Conservation (phyloP, 2,888 invertebrate species). For the Rosalia funebris region DNA sequence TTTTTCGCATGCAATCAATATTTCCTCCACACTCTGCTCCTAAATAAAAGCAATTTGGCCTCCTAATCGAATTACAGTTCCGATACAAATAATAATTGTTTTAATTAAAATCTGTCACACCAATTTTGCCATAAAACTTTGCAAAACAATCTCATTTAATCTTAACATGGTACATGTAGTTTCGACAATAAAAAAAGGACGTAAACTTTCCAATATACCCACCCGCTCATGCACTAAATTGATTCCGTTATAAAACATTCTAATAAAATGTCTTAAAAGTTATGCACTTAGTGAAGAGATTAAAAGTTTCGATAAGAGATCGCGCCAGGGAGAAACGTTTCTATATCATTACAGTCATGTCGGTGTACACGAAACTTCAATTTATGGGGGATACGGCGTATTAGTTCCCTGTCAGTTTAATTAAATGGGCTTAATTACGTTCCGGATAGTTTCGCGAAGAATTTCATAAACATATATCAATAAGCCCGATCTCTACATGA, state of each 20-base stretch:
- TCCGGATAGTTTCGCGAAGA: slow-evolving; percentile 62
- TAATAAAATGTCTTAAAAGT: slow-evolving; percentile 52
- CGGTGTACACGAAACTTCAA: slow-evolving; percentile 61
- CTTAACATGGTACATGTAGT: slow-evolving; percentile 39
- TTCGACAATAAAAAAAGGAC: slow-evolving; percentile 41
- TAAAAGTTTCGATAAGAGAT: slow-evolving; percentile 52
- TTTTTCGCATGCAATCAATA: too few species aligned
- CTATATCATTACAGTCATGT: slow-evolving; percentile 50
- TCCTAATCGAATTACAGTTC: slow-evolving; percentile 15
- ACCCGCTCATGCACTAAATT: slow-evolving; percentile 52
- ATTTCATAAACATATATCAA: slow-evolving; percentile 60
- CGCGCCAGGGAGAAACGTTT: slow-evolving; percentile 48
- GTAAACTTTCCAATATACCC: slow-evolving; percentile 50
- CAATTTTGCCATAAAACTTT: slow-evolving; percentile 37
- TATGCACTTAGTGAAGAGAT: slow-evolving; percentile 53
- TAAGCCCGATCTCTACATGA: slow-evolving; percentile 46
- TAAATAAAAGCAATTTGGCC: too few species aligned
- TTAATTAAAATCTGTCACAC: slow-evolving; percentile 37
- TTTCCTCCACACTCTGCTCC: too few species aligned
- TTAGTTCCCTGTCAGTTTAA: slow-evolving; percentile 63
- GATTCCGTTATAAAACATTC: slow-evolving; percentile 52
- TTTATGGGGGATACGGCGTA: slow-evolving; percentile 60
- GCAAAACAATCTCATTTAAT: slow-evolving; percentile 38
- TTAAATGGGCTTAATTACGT: slow-evolving; percentile 63
- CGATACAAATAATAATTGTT: slow-evolving; percentile 14